These are phyloP conservation scores for Lysandra bellargus DNA, from an alignment of 2,888 invertebrate species.

Conservation along the genomic window DNA sequence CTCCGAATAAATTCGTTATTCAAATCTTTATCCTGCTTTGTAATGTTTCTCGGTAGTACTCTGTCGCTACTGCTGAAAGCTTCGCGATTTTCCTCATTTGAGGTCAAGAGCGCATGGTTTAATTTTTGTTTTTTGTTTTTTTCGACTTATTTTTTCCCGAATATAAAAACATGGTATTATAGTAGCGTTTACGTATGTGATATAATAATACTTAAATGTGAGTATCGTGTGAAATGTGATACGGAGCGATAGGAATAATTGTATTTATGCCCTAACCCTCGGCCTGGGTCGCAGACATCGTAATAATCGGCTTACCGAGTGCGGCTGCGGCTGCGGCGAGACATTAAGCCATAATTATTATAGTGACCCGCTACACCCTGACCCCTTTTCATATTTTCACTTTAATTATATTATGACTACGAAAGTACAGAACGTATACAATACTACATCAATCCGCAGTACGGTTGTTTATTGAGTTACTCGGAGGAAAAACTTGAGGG, in stretches of 20 bases:
- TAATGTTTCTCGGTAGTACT: background rate
- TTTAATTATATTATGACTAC: constrained; percentile 34
- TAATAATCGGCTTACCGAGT: constrained; percentile 53
- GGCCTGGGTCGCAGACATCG: constrained; percentile 47
- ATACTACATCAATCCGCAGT: background rate
- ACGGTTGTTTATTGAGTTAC: background rate
- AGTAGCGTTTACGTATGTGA: background rate
- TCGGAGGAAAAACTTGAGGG: background rate
- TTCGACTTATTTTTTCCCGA: background rate
- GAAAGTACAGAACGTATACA: background rate
- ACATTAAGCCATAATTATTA: constrained; percentile 59
- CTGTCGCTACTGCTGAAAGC: background rate
- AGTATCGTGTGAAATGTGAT: constrained; percentile 3
- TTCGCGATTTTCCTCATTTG: background rate
- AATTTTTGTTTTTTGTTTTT: background rate
- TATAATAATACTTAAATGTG: background rate
- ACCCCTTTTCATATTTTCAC: constrained; percentile 48
- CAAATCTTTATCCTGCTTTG: background rate
- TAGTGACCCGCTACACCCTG: constrained; percentile 46
- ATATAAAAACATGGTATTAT: background rate
- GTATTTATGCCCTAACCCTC: constrained; percentile 42
- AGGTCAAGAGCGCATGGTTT: background rate
- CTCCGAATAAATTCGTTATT: constrained; percentile 16
- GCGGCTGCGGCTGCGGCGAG: constrained; percentile 43
- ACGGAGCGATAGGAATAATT: constrained; percentile 22